Evolutionary conservation across 2,113 vertebrate genomes (phyloP).

Genomic region (Cisticola juncidis): DNA sequence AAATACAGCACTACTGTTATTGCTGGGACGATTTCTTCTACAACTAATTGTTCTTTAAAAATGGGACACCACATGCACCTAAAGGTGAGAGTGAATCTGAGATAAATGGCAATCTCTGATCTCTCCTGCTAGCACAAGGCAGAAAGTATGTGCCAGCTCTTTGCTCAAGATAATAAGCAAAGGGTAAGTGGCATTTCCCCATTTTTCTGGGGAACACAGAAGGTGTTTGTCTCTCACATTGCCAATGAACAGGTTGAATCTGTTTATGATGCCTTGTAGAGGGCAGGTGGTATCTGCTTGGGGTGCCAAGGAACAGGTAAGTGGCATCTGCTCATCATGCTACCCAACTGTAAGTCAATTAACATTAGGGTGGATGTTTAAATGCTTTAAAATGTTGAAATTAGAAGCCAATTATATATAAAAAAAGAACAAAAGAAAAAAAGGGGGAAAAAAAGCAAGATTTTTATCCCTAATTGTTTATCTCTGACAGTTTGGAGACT

Average conservation of each 20-base stretch:
- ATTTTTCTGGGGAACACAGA: slow-evolving; percentile 6
- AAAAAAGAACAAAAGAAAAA: background rate
- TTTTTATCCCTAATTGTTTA: background rate
- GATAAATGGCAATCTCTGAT: background rate
- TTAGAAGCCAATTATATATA: background rate
- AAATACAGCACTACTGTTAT: background rate
- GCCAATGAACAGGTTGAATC: slow-evolving; percentile 14
- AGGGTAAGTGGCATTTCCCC: background rate
- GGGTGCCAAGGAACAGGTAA: slow-evolving; percentile 9
- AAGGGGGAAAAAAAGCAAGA: rapidly evolving
- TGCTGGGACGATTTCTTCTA: background rate
- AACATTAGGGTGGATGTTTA: background rate
- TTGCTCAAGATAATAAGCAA: background rate
- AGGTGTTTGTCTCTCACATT: background rate
- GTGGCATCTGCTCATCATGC: background rate
- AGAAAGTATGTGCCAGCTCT: background rate
- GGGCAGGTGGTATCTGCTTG: background rate
- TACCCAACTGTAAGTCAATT: background rate
- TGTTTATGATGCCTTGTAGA: background rate
- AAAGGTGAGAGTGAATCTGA: background rate
- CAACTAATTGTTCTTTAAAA: background rate
- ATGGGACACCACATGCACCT: background rate
- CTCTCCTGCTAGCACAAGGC: background rate
- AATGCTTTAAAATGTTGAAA: background rate
- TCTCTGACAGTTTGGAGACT: background rate